Conservation (phyloP, 2,113 vertebrate genomes). For the Drymodes brunneopygia region DNA sequence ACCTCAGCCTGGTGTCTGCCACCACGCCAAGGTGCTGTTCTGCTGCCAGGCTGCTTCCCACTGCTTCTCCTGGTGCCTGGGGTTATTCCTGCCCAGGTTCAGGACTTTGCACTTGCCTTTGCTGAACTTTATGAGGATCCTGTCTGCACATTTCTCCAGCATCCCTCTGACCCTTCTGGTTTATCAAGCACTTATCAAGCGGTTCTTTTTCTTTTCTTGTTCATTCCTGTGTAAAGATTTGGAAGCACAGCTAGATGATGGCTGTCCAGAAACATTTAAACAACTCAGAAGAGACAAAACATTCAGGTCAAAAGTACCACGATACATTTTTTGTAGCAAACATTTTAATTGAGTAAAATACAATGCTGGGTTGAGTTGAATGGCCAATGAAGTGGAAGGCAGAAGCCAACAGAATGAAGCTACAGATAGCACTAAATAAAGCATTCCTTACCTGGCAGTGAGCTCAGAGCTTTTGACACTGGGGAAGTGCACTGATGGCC, state of each 20-base stretch:
- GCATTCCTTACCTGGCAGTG: not conserved
- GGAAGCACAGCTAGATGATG: not conserved
- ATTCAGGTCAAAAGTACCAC: not conserved
- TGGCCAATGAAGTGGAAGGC: not conserved
- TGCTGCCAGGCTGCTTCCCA: not conserved
- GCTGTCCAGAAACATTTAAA: not conserved
- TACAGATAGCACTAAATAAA: not conserved
- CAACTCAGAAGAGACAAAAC: not conserved
- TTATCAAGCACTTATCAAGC: not conserved
- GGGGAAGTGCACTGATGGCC: not conserved
- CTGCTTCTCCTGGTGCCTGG: not conserved
- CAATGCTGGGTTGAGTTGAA: not conserved
- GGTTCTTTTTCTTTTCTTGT: not conserved
- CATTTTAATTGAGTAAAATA: not conserved
- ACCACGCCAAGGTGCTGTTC: not conserved
- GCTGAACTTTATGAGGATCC: not conserved
- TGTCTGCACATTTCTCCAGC: not conserved
- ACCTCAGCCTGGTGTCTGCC: not conserved
- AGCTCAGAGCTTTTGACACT: not conserved
- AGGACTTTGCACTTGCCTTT: not conserved
- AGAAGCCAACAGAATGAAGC: not conserved
- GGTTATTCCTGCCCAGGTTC: not conserved
- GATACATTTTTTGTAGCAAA: not conserved
- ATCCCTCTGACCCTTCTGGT: not conserved
- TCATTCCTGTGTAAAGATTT: not conserved